Conservation (phyloP, 2,888 invertebrate species). For the Tuberolachnus salignus region DNA sequence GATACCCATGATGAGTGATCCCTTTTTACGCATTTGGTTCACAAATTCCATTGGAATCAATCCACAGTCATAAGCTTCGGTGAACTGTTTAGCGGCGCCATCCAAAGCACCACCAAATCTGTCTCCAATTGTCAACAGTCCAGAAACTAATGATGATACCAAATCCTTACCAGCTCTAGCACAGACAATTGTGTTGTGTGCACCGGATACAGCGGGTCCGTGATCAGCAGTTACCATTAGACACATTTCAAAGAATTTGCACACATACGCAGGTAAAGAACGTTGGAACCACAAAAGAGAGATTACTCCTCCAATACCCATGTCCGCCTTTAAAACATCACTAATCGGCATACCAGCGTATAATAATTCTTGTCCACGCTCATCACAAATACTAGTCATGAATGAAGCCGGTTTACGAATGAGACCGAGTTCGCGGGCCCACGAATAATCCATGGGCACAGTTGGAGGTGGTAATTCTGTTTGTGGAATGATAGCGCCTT, state of each 20-base stretch:
- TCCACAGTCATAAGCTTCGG: slow-evolving; percentile 92
- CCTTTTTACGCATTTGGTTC: slow-evolving; percentile 94
- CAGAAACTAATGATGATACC: slow-evolving; percentile 93
- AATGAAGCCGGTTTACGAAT: slow-evolving; percentile 99
- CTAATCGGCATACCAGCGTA: slow-evolving; percentile 91
- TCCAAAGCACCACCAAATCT: slow-evolving; percentile 98
- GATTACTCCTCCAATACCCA: slow-evolving; percentile 97
- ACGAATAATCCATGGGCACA: slow-evolving; percentile 99
- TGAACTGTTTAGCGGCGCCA: slow-evolving; percentile 96
- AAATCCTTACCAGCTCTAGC: slow-evolving; percentile 97
- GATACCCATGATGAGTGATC: slow-evolving; percentile 98
- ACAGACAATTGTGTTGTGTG: slow-evolving; percentile 98
- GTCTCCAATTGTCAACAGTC: slow-evolving; percentile 96
- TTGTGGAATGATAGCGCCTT: slow-evolving; percentile 82
- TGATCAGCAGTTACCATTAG: slow-evolving; percentile 99
- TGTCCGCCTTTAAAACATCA: slow-evolving; percentile 83
- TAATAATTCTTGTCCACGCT: slow-evolving; percentile 93
- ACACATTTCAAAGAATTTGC: slow-evolving; percentile 98
- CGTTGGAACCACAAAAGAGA: slow-evolving; percentile 98
- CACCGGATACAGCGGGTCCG: slow-evolving; percentile 97
- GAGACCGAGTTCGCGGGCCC: slow-evolving; percentile 96
- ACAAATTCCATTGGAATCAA: slow-evolving; percentile 98
- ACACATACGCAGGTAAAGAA: slow-evolving; percentile 89
- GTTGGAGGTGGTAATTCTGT: slow-evolving; percentile 96
- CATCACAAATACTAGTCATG: slow-evolving; percentile 99